Conservation (phyloP, 2,113 vertebrate genomes). For the Dromiciops gliroides region DNA sequence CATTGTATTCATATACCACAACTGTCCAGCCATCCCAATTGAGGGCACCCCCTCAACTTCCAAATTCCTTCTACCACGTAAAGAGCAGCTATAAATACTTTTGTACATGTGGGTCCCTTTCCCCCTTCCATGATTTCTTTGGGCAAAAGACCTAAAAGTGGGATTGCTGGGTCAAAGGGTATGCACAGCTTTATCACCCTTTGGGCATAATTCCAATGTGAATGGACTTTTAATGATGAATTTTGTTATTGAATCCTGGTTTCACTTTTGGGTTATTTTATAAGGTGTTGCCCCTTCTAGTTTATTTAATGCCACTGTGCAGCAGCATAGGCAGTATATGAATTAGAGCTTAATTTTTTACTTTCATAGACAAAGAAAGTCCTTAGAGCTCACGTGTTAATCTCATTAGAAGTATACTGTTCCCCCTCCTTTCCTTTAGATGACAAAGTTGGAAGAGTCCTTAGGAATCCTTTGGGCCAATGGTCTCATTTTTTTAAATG, state of each 20-base stretch:
- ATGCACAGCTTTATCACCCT: no score
- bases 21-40: no score
- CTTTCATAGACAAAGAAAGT: background rate
- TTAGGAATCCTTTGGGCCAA: background rate
- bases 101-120: no score
- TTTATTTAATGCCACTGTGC: background rate
- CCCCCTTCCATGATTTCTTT: no score
- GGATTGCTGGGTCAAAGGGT: no score
- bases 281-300: background rate
- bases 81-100: no score
- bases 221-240: background rate
- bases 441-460: background rate
- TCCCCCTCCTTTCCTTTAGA: background rate
- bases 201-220: no score
- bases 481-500: background rate
- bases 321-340: background rate
- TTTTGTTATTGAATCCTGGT: background rate
- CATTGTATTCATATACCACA: no score
- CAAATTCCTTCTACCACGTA: no score
- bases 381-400: background rate
- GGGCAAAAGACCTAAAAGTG: no score
- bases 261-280: background rate
- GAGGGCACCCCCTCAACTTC: no score
- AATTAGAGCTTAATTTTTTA: background rate
- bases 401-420: background rate